A percentile compares a stretch with the other conserved stretches of the same genome.
phyloP scores from a whole-genome alignment of 2,797 vertebrate genomes.

The Chromobotia macracanthus region DNA sequence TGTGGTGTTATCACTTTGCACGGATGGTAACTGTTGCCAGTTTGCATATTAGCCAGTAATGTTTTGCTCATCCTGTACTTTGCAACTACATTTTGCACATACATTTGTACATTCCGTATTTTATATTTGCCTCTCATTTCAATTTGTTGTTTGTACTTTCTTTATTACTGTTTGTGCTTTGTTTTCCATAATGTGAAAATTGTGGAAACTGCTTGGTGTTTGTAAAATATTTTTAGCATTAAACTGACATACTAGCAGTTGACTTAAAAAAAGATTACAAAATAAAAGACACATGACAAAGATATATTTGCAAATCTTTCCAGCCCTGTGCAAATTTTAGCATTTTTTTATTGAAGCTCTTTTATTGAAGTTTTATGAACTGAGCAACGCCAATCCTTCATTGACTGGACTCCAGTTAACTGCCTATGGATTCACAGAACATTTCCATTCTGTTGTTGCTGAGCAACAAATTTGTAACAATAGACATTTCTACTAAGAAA shows the following conservation, averaged over 20 bases:
- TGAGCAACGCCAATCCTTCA: too few species aligned
- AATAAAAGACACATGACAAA: too few species aligned
- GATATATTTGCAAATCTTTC: too few species aligned
- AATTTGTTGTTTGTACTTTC: not conserved
- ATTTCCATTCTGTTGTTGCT: too few species aligned
- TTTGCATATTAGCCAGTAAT: not conserved
- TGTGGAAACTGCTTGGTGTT: not conserved
- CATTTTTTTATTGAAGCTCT: too few species aligned
- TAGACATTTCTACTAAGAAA: not conserved
- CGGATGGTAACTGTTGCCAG: not conserved
- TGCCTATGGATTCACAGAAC: too few species aligned
- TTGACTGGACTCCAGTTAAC: too few species aligned
- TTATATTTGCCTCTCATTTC: conserved; percentile 8
- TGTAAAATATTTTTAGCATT: conserved; percentile 6
- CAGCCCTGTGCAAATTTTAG: too few species aligned
- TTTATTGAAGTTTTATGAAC: too few species aligned
- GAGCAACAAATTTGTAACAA: not conserved
- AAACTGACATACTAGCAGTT: conserved; percentile 7
- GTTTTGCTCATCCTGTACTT: not conserved
- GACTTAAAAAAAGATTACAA: not conserved
- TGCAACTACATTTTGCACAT: not conserved
- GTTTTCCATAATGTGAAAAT: not conserved
- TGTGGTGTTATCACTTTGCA: not conserved
- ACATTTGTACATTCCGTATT: not conserved
- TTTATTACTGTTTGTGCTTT: not conserved